These are phyloP conservation scores for Acipenser transmontanus DNA, from an alignment of 2,797 vertebrate species.

Conservation along the genomic window DNA sequence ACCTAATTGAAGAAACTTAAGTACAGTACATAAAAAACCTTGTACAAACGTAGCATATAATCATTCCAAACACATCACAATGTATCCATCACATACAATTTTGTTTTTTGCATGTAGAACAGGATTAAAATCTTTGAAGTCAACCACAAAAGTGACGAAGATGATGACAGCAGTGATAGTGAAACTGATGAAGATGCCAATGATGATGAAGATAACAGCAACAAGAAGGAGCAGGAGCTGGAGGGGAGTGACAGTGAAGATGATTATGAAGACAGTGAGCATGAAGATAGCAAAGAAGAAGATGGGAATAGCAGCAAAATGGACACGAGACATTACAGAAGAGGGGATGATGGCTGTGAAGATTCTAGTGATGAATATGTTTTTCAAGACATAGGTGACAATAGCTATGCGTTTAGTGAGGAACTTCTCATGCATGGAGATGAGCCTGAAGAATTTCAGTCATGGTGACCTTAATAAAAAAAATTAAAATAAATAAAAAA, in stretches of 20 bases:
- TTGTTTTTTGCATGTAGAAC: background rate
- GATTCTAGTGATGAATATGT: background rate
- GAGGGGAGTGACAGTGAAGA: background rate
- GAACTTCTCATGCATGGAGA: conserved; percentile 6
- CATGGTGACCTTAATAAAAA: conserved; percentile 1
- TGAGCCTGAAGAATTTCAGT: background rate
- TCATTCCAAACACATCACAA: no score
- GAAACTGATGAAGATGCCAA: background rate
- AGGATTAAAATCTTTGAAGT: conserved; percentile 7
- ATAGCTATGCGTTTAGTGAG: background rate
- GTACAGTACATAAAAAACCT: no score
- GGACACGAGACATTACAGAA: background rate
- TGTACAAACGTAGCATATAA: no score
- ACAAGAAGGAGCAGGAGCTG: background rate
- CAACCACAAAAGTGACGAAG: conserved; percentile 1
- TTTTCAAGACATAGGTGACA: background rate
- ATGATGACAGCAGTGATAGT: background rate
- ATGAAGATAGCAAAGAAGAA: conserved; percentile 13
- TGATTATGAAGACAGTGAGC: background rate
- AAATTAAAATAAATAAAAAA: no score
- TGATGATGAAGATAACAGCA: background rate
- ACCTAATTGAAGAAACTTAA: no score
- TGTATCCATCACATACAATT: no score
- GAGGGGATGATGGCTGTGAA: background rate
- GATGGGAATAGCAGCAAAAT: background rate